These are phyloP conservation scores for Mergus octosetaceus DNA, from an alignment of 2,797 vertebrate genomes.

Conservation along the genomic window DNA sequence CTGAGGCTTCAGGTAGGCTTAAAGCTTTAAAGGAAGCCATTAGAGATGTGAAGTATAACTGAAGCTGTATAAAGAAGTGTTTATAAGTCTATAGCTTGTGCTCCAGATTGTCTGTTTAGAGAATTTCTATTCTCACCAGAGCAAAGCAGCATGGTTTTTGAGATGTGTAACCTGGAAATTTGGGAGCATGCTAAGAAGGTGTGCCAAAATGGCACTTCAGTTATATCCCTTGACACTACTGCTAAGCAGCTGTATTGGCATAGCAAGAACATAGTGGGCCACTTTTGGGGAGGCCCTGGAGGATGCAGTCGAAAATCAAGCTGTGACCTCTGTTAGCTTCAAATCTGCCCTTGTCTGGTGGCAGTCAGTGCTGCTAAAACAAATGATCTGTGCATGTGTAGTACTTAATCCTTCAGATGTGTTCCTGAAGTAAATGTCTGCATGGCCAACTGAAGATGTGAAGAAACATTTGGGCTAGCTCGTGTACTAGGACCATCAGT, in stretches of 20 bases:
- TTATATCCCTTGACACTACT: neutral
- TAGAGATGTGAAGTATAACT: neutral
- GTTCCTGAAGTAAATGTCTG: neutral
- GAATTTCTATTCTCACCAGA: neutral
- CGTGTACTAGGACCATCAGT: neutral
- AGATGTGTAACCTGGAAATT: neutral
- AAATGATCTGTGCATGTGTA: neutral
- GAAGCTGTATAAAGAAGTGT: neutral
- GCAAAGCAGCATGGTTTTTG: neutral
- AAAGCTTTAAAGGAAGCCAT: neutral
- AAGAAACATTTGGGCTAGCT: neutral
- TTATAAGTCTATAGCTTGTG: neutral
- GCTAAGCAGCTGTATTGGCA: neutral
- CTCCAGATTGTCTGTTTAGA: neutral
- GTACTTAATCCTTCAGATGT: rapidly evolving
- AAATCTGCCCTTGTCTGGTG: neutral
- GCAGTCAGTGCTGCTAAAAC: neutral
- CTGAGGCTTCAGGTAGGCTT: neutral
- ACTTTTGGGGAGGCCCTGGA: neutral
- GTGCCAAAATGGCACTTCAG: neutral
- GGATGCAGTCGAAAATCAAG: neutral
- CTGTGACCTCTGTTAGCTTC: neutral
- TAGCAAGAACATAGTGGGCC: neutral
- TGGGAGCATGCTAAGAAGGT: rapidly evolving
- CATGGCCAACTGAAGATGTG: neutral